phyloP scores from a whole-genome alignment of 2,888 invertebrate genomes.

The Eilema sororculum region DNA sequence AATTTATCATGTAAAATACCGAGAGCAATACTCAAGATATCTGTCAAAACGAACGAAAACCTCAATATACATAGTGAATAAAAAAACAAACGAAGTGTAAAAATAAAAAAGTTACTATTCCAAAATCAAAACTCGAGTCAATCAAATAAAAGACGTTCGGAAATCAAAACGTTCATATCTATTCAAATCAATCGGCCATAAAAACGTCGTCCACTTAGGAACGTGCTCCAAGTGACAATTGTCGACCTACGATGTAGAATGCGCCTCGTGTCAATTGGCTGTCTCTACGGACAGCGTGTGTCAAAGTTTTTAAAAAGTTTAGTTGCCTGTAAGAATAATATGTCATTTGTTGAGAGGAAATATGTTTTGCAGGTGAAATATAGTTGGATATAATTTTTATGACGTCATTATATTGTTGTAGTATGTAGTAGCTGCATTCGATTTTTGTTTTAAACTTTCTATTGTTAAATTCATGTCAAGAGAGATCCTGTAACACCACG shows the following conservation, averaged over 20 bases:
- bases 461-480: too few relatives aligned
- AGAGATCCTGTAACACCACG: too few relatives aligned
- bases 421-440: too few relatives aligned
- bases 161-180: slow-evolving; percentile 35
- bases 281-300: slow-evolving; percentile 34
- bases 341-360: not conserved
- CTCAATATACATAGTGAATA: not conserved
- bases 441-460: too few relatives aligned
- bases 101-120: slow-evolving; percentile 10
- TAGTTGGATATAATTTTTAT: not conserved
- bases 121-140: slow-evolving; percentile 29
- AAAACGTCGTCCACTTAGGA: slow-evolving; percentile 40
- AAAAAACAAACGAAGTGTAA: not conserved
- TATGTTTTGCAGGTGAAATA: slow-evolving; percentile 1
- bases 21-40: not conserved
- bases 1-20: too few relatives aligned
- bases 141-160: slow-evolving; percentile 32
- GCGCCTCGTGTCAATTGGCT: slow-evolving; percentile 66
- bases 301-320: slow-evolving; percentile 36
- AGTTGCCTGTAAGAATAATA: not conserved
- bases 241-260: slow-evolving; percentile 59
- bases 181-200: slow-evolving; percentile 49
- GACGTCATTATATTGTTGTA: too few relatives aligned
- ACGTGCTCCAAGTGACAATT: slow-evolving; percentile 58
- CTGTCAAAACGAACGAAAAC: not conserved